phyloP scores from a whole-genome alignment of 1,140 invertebrate genomes.

The Zeugodacus cucurbitae region DNA sequence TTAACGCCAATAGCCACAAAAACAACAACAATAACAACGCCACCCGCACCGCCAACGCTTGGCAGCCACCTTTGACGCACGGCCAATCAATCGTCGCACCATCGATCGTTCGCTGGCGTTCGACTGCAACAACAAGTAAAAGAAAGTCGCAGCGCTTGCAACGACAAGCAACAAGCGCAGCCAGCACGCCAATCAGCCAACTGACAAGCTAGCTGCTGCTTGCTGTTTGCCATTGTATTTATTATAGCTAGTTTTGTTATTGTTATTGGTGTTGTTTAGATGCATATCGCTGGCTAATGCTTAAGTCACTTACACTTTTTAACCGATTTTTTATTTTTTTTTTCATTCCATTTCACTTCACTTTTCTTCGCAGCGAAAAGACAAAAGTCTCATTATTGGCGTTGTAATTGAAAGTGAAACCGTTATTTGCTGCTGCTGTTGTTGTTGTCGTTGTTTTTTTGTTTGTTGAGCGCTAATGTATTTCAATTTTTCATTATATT shows the following conservation, averaged over 20 bases:
- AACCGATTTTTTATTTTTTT: too few relatives aligned
- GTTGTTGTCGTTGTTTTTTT: background rate
- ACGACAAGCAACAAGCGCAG: background rate
- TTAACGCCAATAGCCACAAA: background rate
- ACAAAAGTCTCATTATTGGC: background rate
- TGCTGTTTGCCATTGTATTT: background rate
- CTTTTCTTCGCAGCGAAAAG: background rate
- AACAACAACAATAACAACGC: background rate
- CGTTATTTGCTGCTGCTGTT: constrained; percentile 29
- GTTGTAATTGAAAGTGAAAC: constrained; percentile 21
- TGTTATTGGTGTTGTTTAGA: constrained; percentile 24
- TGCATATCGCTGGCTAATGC: constrained; percentile 6
- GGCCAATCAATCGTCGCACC: constrained; percentile 11
- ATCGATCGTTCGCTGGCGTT: background rate
- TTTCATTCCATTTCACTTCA: background rate
- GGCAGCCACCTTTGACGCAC: background rate
- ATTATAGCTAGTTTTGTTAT: background rate
- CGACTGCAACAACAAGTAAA: background rate
- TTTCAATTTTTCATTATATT: constrained; percentile 15
- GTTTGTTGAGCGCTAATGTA: background rate
- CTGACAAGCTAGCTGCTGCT: background rate
- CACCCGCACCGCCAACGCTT: background rate
- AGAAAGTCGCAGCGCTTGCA: constrained; percentile 5
- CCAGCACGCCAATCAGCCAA: background rate
- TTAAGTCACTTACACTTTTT: constrained; percentile 9